A percentile compares a stretch with the other conserved stretches of the same genome.
These are phyloP conservation scores for Hydrozoanthus gracilis DNA, from an alignment of 92 coral and sea anemone species.

Conservation along the genomic window DNA sequence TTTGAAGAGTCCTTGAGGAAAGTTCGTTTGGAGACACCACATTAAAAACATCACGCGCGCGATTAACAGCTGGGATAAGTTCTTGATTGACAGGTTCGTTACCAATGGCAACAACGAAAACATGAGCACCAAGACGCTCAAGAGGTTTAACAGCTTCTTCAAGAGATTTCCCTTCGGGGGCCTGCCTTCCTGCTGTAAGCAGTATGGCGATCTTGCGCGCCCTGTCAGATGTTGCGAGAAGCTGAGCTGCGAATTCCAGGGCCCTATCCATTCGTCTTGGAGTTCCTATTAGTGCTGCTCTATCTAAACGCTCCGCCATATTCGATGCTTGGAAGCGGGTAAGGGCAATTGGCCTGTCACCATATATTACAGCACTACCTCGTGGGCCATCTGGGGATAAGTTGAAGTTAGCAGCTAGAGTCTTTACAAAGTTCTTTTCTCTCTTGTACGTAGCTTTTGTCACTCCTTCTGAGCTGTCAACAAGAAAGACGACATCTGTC, in stretches of 20 bases:
- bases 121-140: constrained; percentile 69
- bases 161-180: constrained; percentile 62
- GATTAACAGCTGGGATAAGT: constrained; percentile 55
- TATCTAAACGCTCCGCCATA: constrained; percentile 50
- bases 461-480: constrained; percentile 66
- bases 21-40: constrained; percentile 49
- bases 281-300: constrained; percentile 57
- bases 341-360: constrained; percentile 34
- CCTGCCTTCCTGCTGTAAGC: constrained; percentile 74
- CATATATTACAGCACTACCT: constrained; percentile 57
- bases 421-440: constrained; percentile 69
- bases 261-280: constrained; percentile 67
- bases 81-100: constrained; percentile 63
- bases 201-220: constrained; percentile 67
- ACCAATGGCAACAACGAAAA: constrained; percentile 83
- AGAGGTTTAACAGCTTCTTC: constrained; percentile 60
- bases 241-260: constrained; percentile 53
- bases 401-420: constrained; percentile 60
- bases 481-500: constrained; percentile 72
- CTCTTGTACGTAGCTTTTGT: constrained; percentile 35
- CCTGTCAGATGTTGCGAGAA: constrained; percentile 39
- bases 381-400: constrained; percentile 62
- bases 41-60: constrained; percentile 50
- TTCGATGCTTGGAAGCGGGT: constrained; percentile 49
- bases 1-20: constrained; percentile 28